A percentile compares a stretch with the other conserved stretches of the same genome.
Conservation (phyloP, 2,113 vertebrate genomes). For the Sapajus apella region DNA sequence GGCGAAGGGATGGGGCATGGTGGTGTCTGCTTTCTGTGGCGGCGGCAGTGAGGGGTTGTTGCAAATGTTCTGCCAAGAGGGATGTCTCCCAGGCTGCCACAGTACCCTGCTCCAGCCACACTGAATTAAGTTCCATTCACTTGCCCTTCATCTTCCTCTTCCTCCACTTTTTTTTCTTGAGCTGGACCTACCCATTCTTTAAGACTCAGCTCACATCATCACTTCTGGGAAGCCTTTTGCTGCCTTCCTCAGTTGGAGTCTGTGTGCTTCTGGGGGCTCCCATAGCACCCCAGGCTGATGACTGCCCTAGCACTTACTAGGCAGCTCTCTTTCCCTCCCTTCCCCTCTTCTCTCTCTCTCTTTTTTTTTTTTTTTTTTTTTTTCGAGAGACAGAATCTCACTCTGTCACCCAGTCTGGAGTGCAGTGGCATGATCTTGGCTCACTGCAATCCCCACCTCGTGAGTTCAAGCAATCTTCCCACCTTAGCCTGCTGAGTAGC, state of each 20-base stretch:
- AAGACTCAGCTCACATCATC: not conserved
- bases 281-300: not conserved
- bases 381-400: no score
- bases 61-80: not conserved
- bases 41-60: rapidly evolving
- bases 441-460: no score
- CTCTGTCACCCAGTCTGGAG: no score
- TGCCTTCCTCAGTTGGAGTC: not conserved
- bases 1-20: not conserved
- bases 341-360: no score
- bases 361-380: no score
- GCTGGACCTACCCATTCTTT: not conserved
- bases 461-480: no score
- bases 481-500: no score
- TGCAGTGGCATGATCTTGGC: no score
- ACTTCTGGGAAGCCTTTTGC: not conserved
- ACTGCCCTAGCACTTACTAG: not conserved
- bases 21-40: not conserved
- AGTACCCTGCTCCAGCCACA: not conserved
- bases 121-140: not conserved
- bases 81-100: not conserved
- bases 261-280: not conserved
- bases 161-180: not conserved
- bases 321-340: not conserved
- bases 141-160: not conserved